phyloP scores from a whole-genome alignment of 2,888 invertebrate genomes.

The Oscheius myriophilus region DNA sequence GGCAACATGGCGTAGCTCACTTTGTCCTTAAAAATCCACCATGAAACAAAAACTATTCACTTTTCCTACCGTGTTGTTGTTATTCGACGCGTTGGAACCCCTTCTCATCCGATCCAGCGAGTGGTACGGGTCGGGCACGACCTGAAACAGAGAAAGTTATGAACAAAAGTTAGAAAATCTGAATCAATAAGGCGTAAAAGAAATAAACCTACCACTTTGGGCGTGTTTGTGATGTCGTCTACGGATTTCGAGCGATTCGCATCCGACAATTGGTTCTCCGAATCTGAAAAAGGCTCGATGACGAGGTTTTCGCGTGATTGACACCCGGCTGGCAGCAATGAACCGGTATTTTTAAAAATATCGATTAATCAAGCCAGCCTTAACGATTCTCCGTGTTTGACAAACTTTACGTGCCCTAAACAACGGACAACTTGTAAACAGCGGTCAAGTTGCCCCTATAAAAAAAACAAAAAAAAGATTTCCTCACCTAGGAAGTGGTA shows the following conservation, averaged over 20 bases:
- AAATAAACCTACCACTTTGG: neutral
- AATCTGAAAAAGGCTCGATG: neutral
- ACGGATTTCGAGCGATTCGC: slow-evolving; percentile 5
- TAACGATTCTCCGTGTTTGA: neutral
- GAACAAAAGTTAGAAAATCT: neutral
- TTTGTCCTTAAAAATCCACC: too few relatives aligned
- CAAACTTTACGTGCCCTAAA: too few relatives aligned
- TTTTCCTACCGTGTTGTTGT: slow-evolving; percentile 3
- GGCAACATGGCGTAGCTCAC: too few relatives aligned
- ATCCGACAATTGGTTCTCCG: slow-evolving; percentile 5
- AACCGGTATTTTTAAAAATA: neutral
- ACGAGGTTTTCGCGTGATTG: neutral
- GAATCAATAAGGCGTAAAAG: neutral
- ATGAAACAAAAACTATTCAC: too few relatives aligned
- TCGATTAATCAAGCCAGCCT: neutral
- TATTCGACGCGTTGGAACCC: slow-evolving; percentile 16
- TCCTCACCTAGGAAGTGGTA: slow-evolving; percentile 2
- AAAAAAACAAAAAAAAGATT: too few relatives aligned
- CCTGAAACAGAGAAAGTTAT: slow-evolving; percentile 2
- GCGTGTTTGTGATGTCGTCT: neutral
- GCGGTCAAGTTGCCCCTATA: too few relatives aligned
- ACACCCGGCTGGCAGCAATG: neutral
- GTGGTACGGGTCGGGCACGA: slow-evolving; percentile 12
- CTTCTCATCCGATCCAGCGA: slow-evolving; percentile 19
- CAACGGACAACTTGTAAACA: too few relatives aligned